Base-by-base conservation (phyloP, 2,888 invertebrate species). In the Polydrusus pterygomalis region DNA sequence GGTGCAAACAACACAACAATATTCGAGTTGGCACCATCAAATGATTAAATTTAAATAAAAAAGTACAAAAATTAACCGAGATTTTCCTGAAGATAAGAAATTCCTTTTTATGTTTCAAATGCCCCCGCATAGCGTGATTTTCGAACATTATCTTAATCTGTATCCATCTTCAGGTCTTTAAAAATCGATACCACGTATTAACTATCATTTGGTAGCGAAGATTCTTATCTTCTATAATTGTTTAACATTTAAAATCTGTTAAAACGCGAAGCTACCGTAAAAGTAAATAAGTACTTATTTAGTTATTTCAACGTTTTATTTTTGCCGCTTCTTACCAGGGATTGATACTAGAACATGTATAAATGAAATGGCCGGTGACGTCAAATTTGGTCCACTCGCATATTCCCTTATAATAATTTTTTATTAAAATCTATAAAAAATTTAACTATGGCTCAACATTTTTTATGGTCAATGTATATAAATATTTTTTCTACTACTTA, bases 141-240 rank as follows among this genome's bases (percentile, higher is more conserved):
- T 40, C 25, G 67, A 71, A 71, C 75, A 62, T 75, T 71, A 75
- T 75, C 70, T 67, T 75, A 71, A 75, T 75, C 65, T 54, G 67
- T 67, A 62, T n/a, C 54, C 60, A 75, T 75, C 71, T 51, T 71
- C 43, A 63, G 67, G 70, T 62, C 34, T 75, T 71, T 62, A 71
- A 62, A 65, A 75, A 71, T 60, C 71, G 67, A 71, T 75, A 58
- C 67, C 25, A 62, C 51, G 47, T 65, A 17, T 49, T 15, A 49
- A 67, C 71, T 67, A 75, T 71, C 63, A 54, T 51, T 71, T 67
- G 71, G 75, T 75, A 75, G 75, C 71, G 38, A 56, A 70, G 75
- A 71, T 75, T 60, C 17, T 75, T 75, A 75, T 75, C 75, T 67
- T 67, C 51, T 67, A 71, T 75, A 71, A 75, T 75, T 75, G 75